Evolutionary conservation across 2,113 vertebrate genomes (phyloP), one percentile per base, ranked within the genome.

Genomic region (Tenrec ecaudatus): DNA sequence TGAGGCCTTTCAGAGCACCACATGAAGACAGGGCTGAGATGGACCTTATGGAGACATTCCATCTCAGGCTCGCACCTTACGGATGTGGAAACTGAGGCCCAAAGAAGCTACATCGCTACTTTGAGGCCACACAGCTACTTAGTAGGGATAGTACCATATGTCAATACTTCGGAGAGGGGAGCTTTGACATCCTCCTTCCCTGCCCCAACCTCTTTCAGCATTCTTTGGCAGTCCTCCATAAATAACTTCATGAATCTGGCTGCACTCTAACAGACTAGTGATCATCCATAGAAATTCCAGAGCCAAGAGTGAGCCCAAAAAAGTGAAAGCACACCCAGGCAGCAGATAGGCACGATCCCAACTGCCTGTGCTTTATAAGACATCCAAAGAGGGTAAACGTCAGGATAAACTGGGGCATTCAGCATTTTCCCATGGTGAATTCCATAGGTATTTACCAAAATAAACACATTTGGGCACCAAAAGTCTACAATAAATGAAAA

Each of bases 401-500:
- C 40, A 29, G 80, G 17, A 76, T 33, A 19, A 87, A 36, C 47
- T 68, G 36, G 16, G 19, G 17, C 8, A 20, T 27, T 33, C 31
- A 66, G 23, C 16, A 62, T 36, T 79, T 92, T 93, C 9, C 2
- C 47, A 53, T 53, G 47, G 47, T 53, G 47, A 53, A 10, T 53
- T 14, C 75, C 85, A 19, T 87, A 38, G 33, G 77, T 86, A 76
- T 69, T 80, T 47, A 83, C 40, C 86, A 78, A 81, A 66, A 86
- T 64, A 76, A 77, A 84, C 57, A 86, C 75, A 88, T 85, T 33
- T 68, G 53, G 5, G 31, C 62, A 60, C 31, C n/a, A 17, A 82
- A 93, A 90, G 47, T 11, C 73, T 90, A 90, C 20, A 80, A 25
- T 75, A 92, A 94, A 38, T n/a, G 64, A 58, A 82, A 43, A 14